Evolutionary conservation across 2,113 vertebrate genomes (phyloP), one percentile per base, ranked within the genome.

Genomic region (Hypanus sabinus): DNA sequence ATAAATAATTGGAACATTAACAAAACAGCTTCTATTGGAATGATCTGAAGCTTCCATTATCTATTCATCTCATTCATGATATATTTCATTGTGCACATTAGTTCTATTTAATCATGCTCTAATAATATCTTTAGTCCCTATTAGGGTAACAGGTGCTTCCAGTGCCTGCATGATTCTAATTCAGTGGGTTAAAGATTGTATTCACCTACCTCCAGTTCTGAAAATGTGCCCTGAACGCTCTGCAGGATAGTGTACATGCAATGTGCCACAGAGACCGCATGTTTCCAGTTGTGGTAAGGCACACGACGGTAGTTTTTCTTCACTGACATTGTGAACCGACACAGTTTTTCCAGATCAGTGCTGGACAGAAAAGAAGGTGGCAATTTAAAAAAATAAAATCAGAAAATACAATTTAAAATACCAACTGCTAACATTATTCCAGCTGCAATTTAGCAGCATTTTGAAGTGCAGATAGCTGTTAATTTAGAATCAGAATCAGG

Each of bases 271-370:
- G 98, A 99, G 94, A 99, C 97, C 0, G 99, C 99, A 0, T 99
- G 99, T 95, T 99, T 99, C 99, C 99, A 99, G 96, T 99, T 99
- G 97, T 99, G 99, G 95, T 99, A 99, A n/a, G 99, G 99, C 94
- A 99, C 99, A 22, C 99, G 97, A 6, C 99, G 97, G 95, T 99
- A 99, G 95, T 99, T 99, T 95, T 99, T 99, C 95, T 98, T 98
- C 91, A 99, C 99, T 0, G 99, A 99, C 99, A 99, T 99, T 38
- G 98, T 99, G 94, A 99, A 99, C 38, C 98, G 98, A 94, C 99
- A 99, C 36, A 99, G 94, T 95, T 99, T 99, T 95, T 99, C 99
- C 95, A 98, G 97, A 94, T 99, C 99, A 95, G 99, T 99, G 96
- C 99, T 99, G 95, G 1, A 68, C 22, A 95, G 33, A 94, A 16